These are phyloP conservation scores for Drosophila aldrichi DNA, from an alignment of 2,888 invertebrate species.

Conservation along the genomic window DNA sequence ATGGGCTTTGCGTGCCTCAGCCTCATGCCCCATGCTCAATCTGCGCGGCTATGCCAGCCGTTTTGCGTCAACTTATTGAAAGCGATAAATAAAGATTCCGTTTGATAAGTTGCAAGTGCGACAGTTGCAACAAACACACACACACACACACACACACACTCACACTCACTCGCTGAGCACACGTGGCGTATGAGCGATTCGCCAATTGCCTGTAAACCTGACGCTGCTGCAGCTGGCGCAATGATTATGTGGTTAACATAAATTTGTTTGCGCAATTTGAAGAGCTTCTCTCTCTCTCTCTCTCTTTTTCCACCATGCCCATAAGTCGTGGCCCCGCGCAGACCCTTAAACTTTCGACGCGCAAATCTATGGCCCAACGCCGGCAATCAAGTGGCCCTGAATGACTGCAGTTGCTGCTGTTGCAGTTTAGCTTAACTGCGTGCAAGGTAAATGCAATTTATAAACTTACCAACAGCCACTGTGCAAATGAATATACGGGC, in stretches of 20 bases:
- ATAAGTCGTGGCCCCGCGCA: constrained; percentile 30
- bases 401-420: constrained; percentile 80
- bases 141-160: neutral
- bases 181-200: constrained; percentile 51
- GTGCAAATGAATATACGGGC: constrained; percentile 47
- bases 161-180: neutral
- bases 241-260: constrained; percentile 79
- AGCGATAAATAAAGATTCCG: constrained; percentile 82
- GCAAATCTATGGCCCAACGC: constrained; percentile 47
- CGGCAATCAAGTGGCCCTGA: constrained; percentile 66
- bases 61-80: constrained; percentile 80
- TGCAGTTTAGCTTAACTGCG: constrained; percentile 61
- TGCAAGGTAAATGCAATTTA: constrained; percentile 57
- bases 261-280: constrained; percentile 69
- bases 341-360: constrained; percentile 47
- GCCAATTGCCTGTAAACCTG: neutral
- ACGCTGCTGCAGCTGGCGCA: constrained; percentile 51
- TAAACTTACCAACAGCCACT: constrained; percentile 39
- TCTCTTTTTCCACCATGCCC: neutral
- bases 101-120: constrained; percentile 50
- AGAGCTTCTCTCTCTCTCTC: constrained; percentile 35
- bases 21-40: constrained; percentile 34
- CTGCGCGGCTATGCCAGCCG: constrained; percentile 33
- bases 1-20: constrained; percentile 70
- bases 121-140: constrained; percentile 23